Evolutionary conservation across 2,113 vertebrate genomes (phyloP).

Genomic region (Callaeas wilsoni): DNA sequence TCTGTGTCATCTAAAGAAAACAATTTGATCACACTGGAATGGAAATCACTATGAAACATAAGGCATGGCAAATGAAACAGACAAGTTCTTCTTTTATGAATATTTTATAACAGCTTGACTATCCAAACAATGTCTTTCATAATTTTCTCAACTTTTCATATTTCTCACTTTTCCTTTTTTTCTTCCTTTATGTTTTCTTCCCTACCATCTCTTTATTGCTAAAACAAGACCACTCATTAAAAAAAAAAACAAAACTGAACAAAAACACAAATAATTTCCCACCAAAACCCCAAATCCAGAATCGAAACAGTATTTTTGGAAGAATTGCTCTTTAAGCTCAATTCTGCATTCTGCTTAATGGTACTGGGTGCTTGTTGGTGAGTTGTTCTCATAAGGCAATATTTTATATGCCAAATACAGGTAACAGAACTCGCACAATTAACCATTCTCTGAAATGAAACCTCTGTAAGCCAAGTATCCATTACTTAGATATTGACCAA

Average conservation of each 20-base stretch:
- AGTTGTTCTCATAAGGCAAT: not conserved
- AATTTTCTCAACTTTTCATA: not conserved
- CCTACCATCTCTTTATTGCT: not conserved
- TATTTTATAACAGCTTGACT: not conserved
- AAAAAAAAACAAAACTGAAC: not conserved
- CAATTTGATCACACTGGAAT: not conserved
- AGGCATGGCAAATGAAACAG: not conserved
- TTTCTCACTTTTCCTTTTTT: not conserved
- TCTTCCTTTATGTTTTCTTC: not conserved
- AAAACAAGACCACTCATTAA: not conserved
- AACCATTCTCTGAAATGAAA: not conserved
- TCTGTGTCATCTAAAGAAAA: constrained; percentile 5
- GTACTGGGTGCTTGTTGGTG: rapidly evolving
- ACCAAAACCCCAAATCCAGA: not conserved
- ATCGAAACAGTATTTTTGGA: not conserved
- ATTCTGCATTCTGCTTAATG: not conserved
- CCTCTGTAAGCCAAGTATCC: not conserved
- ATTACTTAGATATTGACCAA: not conserved
- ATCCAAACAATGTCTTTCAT: not conserved
- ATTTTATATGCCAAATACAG: not conserved
- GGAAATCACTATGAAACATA: not conserved
- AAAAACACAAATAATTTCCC: not conserved
- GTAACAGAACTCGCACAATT: not conserved
- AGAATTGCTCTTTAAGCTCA: not conserved
- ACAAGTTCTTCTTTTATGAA: not conserved